Conservation (phyloP, 2,113 vertebrate genomes). For the Tragulus kanchil region DNA sequence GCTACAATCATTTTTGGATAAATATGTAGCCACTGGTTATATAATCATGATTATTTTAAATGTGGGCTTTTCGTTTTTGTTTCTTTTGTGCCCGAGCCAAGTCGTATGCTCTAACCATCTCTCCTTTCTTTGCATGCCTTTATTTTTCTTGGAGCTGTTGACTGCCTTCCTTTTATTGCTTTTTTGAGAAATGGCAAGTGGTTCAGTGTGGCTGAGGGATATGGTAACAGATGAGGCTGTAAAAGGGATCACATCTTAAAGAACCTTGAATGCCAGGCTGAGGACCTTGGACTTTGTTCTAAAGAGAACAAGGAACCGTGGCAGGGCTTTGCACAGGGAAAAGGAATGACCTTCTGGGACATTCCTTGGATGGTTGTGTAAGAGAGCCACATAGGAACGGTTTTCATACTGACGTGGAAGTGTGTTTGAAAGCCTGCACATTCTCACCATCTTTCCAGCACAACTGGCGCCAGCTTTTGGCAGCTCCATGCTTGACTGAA, state of each 20-base stretch:
- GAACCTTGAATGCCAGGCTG: not conserved
- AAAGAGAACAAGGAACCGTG: not conserved
- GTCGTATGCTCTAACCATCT: not conserved
- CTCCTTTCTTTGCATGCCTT: not conserved
- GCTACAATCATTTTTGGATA: constrained; percentile 2
- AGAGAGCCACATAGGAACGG: not conserved
- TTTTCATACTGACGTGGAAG: not conserved
- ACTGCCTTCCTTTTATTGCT: not conserved
- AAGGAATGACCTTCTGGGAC: constrained; percentile 19
- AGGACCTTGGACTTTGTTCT: not conserved
- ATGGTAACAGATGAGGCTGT: not conserved
- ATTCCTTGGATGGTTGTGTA: not conserved
- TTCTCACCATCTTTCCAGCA: not conserved
- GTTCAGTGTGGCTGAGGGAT: not conserved
- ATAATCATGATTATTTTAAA: not conserved
- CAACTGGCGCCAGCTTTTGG: constrained; percentile 10
- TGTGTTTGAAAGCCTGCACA: not conserved
- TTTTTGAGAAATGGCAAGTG: constrained; percentile 25
- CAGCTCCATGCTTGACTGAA: not conserved
- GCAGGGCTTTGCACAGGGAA: constrained; percentile 16
- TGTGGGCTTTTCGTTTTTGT: not conserved
- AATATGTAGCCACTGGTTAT: not conserved
- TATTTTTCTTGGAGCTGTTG: constrained; percentile 34
- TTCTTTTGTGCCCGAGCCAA: not conserved
- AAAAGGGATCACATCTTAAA: not conserved